Conservation (phyloP, 2,113 vertebrate species). For the Pseudorasbora parva region DNA sequence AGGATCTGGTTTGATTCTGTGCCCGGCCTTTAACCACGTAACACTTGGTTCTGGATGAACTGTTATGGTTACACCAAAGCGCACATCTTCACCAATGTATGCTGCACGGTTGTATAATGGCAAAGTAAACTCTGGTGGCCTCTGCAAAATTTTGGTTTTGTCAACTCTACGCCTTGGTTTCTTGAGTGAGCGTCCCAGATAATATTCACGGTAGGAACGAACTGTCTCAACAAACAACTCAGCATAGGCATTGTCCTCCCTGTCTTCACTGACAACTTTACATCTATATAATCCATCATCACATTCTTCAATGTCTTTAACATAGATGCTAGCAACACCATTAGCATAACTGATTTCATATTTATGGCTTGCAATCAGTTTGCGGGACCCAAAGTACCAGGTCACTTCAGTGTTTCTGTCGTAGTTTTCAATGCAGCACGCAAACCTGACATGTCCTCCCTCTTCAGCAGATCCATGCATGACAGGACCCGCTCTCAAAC, state of each 20-base stretch:
- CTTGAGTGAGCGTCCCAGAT: slow-evolving; percentile 85
- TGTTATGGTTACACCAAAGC: slow-evolving; percentile 97
- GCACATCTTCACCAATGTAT: slow-evolving; percentile 91
- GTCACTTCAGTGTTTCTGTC: slow-evolving; percentile 91
- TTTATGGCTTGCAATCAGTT: slow-evolving; percentile 88
- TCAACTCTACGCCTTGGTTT: slow-evolving; percentile 90
- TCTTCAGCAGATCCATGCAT: slow-evolving; percentile 88
- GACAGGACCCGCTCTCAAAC: slow-evolving; percentile 89
- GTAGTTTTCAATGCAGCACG: slow-evolving; percentile 88
- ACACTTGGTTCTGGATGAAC: slow-evolving; percentile 96
- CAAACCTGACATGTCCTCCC: slow-evolving; percentile 89
- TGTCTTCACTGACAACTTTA: slow-evolving; percentile 91
- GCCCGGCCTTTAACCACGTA: slow-evolving; percentile 94
- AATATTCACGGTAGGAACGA: slow-evolving; percentile 89
- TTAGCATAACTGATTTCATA: slow-evolving; percentile 94
- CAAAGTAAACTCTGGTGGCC: slow-evolving; percentile 95
- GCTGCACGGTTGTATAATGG: slow-evolving; percentile 92
- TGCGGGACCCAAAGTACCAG: slow-evolving; percentile 93
- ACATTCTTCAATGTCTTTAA: slow-evolving; percentile 91
- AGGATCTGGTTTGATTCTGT: slow-evolving; percentile 91
- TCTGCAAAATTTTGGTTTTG: slow-evolving; percentile 85
- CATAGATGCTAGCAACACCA: slow-evolving; percentile 91
- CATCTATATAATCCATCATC: slow-evolving; percentile 96
- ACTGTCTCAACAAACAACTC: slow-evolving; percentile 94
- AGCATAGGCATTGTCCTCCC: slow-evolving; percentile 91